Percentiles rank a stretch among this genome's conserved stretches.
phyloP scores from a whole-genome alignment of 2,113 vertebrate genomes.

The Malurus elegans region DNA sequence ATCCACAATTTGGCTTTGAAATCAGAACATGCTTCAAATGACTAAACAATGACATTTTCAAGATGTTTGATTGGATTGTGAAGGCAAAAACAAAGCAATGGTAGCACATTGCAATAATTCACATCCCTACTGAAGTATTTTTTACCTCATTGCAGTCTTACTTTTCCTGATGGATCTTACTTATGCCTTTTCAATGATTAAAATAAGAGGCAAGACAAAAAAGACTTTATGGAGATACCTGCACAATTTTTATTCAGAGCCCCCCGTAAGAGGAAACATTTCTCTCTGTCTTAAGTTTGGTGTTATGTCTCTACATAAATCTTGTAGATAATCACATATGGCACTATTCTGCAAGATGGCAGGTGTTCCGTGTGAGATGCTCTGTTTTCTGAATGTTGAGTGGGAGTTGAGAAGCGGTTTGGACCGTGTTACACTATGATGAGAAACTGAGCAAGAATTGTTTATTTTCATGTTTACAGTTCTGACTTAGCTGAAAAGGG shows the following conservation, averaged over 20 bases:
- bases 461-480: constrained; percentile 43
- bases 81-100: background rate
- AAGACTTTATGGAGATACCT: background rate
- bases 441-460: constrained; percentile 16
- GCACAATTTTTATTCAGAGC: background rate
- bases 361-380: constrained; percentile 16
- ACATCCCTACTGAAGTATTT: background rate
- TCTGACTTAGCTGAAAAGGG: background rate
- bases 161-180: background rate
- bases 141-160: background rate
- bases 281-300: background rate
- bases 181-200: background rate
- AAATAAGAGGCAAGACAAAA: background rate
- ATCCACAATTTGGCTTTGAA: background rate
- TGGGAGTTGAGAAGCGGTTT: constrained; percentile 40
- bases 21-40: background rate
- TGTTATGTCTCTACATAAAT: background rate
- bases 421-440: background rate
- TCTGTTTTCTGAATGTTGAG: constrained; percentile 41
- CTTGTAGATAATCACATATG: background rate
- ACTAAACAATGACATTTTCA: background rate
- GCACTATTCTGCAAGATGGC: constrained; percentile 11
- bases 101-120: background rate
- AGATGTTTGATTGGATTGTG: background rate
- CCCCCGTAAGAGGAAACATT: background rate